A percentile compares a stretch with the other conserved stretches of the same genome.
phyloP scores from a whole-genome alignment of 1,140 invertebrate genomes.

The Hydropsyche tenuis region DNA sequence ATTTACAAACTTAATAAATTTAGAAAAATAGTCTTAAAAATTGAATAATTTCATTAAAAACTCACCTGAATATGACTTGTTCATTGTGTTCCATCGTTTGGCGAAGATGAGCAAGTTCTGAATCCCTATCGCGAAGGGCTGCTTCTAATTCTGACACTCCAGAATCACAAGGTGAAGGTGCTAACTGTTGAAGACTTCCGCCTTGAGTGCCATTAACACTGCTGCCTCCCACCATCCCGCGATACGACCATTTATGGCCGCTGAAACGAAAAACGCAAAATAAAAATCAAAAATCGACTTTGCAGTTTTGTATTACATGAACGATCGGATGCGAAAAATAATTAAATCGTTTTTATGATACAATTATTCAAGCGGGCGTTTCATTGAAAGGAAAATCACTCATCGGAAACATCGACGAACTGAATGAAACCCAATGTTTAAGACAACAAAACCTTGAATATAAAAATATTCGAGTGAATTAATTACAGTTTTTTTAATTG shows the following conservation, averaged over 20 bases:
- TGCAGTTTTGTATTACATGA: too few relatives aligned
- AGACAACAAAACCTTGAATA: too few relatives aligned
- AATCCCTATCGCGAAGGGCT: slow-evolving; percentile 74
- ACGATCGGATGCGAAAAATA: too few relatives aligned
- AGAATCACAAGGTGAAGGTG: slow-evolving; percentile 82
- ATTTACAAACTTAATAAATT: neutral
- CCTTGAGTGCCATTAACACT: slow-evolving; percentile 49
- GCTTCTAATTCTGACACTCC: slow-evolving; percentile 82
- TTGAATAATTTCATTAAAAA: slow-evolving; percentile 20
- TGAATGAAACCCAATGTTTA: too few relatives aligned
- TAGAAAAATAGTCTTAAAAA: slow-evolving; percentile 5
- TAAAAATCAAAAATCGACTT: neutral
- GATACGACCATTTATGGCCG: slow-evolving; percentile 48
- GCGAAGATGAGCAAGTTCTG: slow-evolving; percentile 73
- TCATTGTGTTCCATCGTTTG: slow-evolving; percentile 84
- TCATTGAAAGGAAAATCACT: too few relatives aligned
- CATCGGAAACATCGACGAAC: too few relatives aligned
- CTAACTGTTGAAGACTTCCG: slow-evolving; percentile 63
- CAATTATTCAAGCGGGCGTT: too few relatives aligned
- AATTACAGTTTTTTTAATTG: too few relatives aligned
- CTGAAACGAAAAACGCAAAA: slow-evolving; percentile 40
- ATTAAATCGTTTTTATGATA: too few relatives aligned
- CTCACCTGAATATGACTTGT: slow-evolving; percentile 71
- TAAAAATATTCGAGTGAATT: too few relatives aligned
- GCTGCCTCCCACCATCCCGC: slow-evolving; percentile 40